Evolutionary conservation across 2,888 invertebrate species (phyloP).

Genomic region (Eupithecia dodoneata): DNA sequence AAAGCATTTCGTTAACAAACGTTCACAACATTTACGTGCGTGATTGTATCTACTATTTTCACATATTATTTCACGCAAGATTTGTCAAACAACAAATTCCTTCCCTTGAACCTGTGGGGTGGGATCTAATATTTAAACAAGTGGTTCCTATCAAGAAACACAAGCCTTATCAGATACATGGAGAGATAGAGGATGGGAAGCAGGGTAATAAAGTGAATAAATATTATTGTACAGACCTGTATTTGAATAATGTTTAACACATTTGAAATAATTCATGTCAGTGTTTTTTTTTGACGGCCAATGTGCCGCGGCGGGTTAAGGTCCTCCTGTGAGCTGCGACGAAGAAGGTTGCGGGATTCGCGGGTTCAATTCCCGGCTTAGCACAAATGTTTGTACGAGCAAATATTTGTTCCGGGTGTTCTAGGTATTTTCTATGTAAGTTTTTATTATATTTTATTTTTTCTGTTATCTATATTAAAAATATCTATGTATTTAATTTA

Average conservation of each 20-base stretch:
- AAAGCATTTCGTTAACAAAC: background rate
- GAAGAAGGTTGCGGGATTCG: no score
- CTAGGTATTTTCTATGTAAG: no score
- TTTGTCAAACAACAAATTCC: constrained; percentile 6
- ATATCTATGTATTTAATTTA: no score
- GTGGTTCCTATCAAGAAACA: constrained; percentile 25
- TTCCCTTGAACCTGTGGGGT: constrained; percentile 27
- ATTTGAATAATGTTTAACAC: background rate
- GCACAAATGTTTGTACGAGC: no score
- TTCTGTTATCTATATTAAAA: no score
- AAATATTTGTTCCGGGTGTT: no score
- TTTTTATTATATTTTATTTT: no score
- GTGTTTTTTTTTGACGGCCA: no score
- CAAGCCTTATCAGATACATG: constrained; percentile 16
- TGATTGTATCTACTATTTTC: background rate
- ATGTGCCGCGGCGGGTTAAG: no score
- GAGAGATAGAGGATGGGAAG: constrained; percentile 25
- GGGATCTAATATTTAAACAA: constrained; percentile 40
- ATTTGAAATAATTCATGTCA: no score
- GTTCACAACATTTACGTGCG: background rate
- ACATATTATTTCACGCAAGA: background rate
- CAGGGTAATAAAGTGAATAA: constrained; percentile 14
- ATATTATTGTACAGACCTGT: background rate
- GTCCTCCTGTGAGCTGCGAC: no score
- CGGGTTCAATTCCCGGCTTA: no score